phyloP scores from a whole-genome alignment of 2,888 invertebrate species.

The Caenorhabditis sinica region DNA sequence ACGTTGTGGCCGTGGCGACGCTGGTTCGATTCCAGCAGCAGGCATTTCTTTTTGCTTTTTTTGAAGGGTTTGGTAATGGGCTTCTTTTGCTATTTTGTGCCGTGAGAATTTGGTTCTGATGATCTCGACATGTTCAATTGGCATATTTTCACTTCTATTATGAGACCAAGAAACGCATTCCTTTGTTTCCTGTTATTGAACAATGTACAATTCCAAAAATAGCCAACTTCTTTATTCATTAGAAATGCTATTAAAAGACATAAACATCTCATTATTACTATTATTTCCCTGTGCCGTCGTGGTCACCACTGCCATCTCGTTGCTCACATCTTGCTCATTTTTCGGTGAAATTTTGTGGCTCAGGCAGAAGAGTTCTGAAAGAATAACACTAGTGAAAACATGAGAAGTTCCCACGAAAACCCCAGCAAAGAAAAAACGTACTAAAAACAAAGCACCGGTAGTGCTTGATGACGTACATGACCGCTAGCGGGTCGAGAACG shows the following conservation, averaged over 20 bases:
- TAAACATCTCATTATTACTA: slow-evolving; percentile 1
- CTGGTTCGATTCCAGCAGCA: slow-evolving; percentile 78
- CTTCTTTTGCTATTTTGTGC: neutral
- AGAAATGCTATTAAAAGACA: slow-evolving; percentile 26
- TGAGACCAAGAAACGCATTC: neutral
- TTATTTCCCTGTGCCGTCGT: neutral
- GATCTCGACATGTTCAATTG: too few species aligned
- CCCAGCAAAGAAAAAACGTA: slow-evolving; percentile 16
- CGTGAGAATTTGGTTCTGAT: too few species aligned
- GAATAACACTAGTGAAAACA: neutral
- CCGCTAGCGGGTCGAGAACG: slow-evolving; percentile 25
- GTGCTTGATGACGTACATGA: slow-evolving; percentile 46
- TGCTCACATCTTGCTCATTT: neutral
- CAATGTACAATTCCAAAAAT: neutral
- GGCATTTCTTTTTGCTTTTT: slow-evolving; percentile 47
- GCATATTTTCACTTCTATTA: neutral
- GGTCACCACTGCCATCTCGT: neutral
- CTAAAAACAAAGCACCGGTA: slow-evolving; percentile 34
- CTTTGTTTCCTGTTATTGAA: neutral
- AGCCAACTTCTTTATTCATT: neutral
- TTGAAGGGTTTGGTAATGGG: neutral
- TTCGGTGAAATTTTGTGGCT: slow-evolving; percentile 23
- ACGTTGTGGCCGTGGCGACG: slow-evolving; percentile 82
- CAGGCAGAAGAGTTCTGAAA: slow-evolving; percentile 38
- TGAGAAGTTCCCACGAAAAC: neutral